Evolutionary conservation across 2,888 invertebrate genomes (phyloP).

Genomic region (Trachelus tabidus): DNA sequence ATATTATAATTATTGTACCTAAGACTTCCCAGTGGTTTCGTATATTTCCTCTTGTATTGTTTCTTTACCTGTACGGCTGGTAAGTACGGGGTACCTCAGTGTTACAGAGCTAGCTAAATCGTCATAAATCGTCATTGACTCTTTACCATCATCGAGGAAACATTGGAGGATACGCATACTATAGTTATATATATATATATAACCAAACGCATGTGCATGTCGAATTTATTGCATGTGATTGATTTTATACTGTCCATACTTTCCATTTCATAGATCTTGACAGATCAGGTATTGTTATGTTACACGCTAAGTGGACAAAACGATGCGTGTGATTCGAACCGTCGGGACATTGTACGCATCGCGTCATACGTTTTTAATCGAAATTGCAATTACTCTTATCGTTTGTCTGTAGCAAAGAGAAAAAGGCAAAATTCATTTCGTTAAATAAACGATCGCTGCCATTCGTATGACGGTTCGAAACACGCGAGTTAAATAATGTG

Average conservation of each 20-base stretch:
- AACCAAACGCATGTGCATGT: background rate
- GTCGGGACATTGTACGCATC: background rate
- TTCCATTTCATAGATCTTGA: conserved; percentile 1
- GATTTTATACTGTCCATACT: conserved; percentile 18
- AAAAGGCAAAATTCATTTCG: background rate
- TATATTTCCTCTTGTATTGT: conserved; percentile 32
- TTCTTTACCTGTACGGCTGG: conserved; percentile 36
- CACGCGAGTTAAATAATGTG: conserved; percentile 34
- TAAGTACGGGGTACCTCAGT: conserved; percentile 38
- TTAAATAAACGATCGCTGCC: background rate
- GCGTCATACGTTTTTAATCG: too few species aligned
- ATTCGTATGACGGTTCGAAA: conserved; percentile 17
- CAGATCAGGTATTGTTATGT: conserved; percentile 21
- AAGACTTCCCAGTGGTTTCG: conserved; percentile 24
- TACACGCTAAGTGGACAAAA: conserved; percentile 39
- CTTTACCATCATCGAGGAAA: too few species aligned
- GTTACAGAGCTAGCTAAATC: too few species aligned
- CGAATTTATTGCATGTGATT: background rate
- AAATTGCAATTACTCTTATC: background rate
- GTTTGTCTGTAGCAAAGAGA: background rate
- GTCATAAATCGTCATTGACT: too few species aligned
- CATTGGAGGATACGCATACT: too few species aligned
- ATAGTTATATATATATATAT: background rate
- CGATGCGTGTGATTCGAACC: conserved; percentile 30
- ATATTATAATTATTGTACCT: too few species aligned